A percentile compares a stretch with the other conserved stretches of the same genome.
These are phyloP conservation scores for Python bivittatus DNA, from an alignment of 2,113 vertebrate genomes.

Conservation along the genomic window DNA sequence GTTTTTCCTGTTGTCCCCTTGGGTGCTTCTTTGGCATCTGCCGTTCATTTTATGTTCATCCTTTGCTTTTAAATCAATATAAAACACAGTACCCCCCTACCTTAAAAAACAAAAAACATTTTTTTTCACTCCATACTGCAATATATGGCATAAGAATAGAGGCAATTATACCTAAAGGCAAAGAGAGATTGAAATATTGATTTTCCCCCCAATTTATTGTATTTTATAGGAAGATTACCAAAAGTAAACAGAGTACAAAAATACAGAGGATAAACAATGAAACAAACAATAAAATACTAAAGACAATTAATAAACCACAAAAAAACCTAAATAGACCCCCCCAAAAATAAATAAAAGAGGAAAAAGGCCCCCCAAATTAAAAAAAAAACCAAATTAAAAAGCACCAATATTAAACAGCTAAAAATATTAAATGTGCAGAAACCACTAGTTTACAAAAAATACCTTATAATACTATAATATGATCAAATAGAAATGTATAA, in stretches of 20 bases:
- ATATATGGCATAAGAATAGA: background rate
- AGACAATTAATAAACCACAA: background rate
- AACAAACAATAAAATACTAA: background rate
- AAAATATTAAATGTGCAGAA: background rate
- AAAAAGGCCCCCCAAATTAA: background rate
- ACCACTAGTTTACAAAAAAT: background rate
- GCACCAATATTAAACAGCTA: background rate
- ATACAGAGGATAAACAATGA: background rate
- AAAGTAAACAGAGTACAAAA: background rate
- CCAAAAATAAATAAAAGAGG: background rate
- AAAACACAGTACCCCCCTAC: background rate
- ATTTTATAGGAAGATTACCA: background rate
- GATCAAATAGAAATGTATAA: background rate
- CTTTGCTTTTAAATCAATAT: slow-evolving; percentile 52
- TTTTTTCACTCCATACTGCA: slow-evolving; percentile 1
- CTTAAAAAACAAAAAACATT: background rate
- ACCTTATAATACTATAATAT: background rate
- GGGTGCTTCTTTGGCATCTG: slow-evolving; percentile 19
- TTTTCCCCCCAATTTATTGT: background rate
- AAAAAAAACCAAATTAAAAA: background rate
- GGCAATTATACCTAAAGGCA: slow-evolving; percentile 7
- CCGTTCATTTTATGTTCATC: slow-evolving; percentile 43
- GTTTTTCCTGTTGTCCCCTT: slow-evolving; percentile 37
- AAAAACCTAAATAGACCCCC: background rate
- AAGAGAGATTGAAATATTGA: background rate